A percentile compares a stretch with the other conserved stretches of the same genome.
phyloP scores from a whole-genome alignment of 2,888 invertebrate species.

The Hydrotaea diabolus region DNA sequence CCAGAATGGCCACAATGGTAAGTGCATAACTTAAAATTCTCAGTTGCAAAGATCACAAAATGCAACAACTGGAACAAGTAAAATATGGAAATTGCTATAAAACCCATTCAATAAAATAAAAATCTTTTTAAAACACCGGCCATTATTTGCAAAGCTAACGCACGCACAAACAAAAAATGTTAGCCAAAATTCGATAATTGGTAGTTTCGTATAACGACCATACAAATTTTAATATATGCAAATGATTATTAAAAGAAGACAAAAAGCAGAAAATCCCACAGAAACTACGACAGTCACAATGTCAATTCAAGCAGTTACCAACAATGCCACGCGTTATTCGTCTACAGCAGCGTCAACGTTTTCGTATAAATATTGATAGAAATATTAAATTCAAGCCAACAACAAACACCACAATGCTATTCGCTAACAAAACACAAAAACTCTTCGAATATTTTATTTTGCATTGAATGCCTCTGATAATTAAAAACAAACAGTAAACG shows the following conservation, averaged over 20 bases:
- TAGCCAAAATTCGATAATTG: neutral
- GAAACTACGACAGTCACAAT: neutral
- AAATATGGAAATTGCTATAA: too few species aligned
- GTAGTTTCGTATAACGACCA: neutral
- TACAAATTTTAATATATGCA: neutral
- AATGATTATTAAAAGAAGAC: neutral
- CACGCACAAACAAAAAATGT: neutral
- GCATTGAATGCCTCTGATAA: neutral
- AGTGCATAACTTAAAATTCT: constrained; percentile 53
- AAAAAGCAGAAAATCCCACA: too few species aligned
- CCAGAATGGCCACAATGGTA: constrained; percentile 80
- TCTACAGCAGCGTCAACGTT: too few species aligned
- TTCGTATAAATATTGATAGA: constrained; percentile 37
- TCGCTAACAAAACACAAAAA: constrained; percentile 7
- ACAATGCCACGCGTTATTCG: neutral
- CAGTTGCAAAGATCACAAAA: neutral
- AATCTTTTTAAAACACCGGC: neutral
- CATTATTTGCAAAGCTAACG: neutral
- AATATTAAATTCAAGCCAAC: constrained; percentile 34
- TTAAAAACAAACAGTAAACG: constrained; percentile 4
- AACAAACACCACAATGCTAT: neutral
- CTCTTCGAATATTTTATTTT: neutral
- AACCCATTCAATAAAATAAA: neutral
- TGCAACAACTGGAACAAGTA: neutral
- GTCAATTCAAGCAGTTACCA: neutral